Evolutionary conservation across 2,888 invertebrate genomes (phyloP), one percentile per base, ranked within the genome.

Genomic region (Mystacides longicornis): DNA sequence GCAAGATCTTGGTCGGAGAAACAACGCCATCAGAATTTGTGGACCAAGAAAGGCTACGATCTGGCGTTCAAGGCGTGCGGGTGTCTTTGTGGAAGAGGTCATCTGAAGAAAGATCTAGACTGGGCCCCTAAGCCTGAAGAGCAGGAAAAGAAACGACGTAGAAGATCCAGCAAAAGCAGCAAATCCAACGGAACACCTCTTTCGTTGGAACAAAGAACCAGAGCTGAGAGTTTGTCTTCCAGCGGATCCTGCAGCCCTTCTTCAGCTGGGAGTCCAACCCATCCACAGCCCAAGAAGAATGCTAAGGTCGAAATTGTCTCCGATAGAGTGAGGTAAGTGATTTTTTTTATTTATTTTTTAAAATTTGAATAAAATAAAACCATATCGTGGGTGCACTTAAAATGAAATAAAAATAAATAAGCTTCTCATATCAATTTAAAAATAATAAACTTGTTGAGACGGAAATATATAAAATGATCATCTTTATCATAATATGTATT

Each of bases 31-130:
- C 95, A 96, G 75, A 96, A 96, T 73, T 75, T 97, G 57, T 97
- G 97, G 97, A 94, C 95, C 55, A 96, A 96, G 74, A 95, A 95
- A 72, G 96, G 96, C 52, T 96, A 96, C 76, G 96, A 97, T 73
- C 73, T 96, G 69, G 94, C 94, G 5, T 95, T 89, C 74, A 95
- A 94, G 67, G 93, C 93, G 5, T 97, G 96, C 76, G 89, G 89
- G 42, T 97, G 97, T 75, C 87, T 88, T 62, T 96, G 96, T 73
- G 90, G 90, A 2, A 81, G 92, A 23, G 96, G 96, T 4, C 94
- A 95, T 67, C 73, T 97, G 64, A 89, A 93, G 68, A 97, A 96
- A 72, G 96, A 97, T 74, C 77, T 94, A 51, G 93, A 96, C 69
- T 96, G 95, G 90, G 80, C 86, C 67, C 77, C 81, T 49, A 77